phyloP scores from a whole-genome alignment of 2,113 vertebrate species.

The Poicephalus gulielmi region DNA sequence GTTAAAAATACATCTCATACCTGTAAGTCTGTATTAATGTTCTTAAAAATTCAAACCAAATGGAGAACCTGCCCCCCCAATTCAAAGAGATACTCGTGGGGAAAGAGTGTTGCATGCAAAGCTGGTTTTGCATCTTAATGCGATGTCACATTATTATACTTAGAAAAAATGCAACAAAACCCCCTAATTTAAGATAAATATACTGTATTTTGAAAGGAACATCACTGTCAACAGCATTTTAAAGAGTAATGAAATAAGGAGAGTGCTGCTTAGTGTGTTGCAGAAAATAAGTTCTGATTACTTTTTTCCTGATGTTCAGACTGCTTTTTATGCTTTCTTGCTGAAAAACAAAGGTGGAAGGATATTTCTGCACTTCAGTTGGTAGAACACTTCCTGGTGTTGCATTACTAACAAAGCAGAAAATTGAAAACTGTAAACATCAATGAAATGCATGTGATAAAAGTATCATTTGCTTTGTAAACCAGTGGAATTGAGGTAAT shows the following conservation, averaged over 20 bases:
- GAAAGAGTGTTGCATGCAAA: not conserved
- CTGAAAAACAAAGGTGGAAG: not conserved
- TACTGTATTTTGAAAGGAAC: not conserved
- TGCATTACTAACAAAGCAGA: not conserved
- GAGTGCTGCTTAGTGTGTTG: not conserved
- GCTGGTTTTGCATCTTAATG: not conserved
- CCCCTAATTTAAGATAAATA: not conserved
- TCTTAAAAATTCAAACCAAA: not conserved
- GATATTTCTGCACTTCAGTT: not conserved
- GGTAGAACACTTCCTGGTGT: not conserved
- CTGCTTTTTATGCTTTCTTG: not conserved
- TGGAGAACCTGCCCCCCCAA: not conserved
- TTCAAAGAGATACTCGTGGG: not conserved
- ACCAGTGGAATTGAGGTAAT: not conserved
- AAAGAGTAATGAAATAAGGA: not conserved
- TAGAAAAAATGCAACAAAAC: not conserved
- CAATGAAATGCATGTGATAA: not conserved
- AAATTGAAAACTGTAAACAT: not conserved
- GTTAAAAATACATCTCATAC: constrained; percentile 88
- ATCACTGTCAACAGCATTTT: not conserved
- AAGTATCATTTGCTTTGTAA: not conserved
- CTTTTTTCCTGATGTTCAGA: not conserved
- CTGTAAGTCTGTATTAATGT: constrained; percentile 76
- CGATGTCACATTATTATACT: not conserved
- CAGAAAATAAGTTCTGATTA: not conserved